Percentiles rank a stretch among this genome's conserved stretches.
phyloP scores from a whole-genome alignment of 2,888 invertebrate species.

The Hydraecia micacea region DNA sequence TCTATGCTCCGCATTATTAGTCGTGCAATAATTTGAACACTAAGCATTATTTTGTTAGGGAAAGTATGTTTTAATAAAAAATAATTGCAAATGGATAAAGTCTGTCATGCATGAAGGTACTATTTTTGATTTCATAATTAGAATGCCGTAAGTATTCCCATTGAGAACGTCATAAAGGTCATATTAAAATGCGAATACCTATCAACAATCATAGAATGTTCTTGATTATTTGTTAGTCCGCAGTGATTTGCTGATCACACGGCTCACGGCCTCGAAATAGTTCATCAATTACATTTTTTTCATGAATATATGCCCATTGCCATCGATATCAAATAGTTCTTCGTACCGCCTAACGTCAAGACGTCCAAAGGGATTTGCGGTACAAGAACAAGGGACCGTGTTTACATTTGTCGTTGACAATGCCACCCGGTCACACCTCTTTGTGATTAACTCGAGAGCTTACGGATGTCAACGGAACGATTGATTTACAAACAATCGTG shows the following conservation, averaged over 20 bases:
- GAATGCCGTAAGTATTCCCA: neutral
- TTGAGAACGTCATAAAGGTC: neutral
- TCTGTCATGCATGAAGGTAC: no score
- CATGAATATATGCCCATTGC: no score
- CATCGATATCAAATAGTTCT: neutral
- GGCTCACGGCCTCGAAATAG: neutral
- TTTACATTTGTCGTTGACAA: conserved; percentile 62
- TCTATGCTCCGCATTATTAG: no score
- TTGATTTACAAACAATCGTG: conserved; percentile 58
- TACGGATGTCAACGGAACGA: conserved; percentile 44
- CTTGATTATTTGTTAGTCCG: neutral
- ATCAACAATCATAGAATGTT: neutral
- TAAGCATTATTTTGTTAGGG: no score
- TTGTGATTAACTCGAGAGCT: conserved; percentile 61
- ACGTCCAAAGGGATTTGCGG: conserved; percentile 20
- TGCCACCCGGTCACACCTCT: conserved; percentile 61
- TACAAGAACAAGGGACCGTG: conserved; percentile 44
- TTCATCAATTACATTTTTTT: neutral
- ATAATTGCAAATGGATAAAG: no score
- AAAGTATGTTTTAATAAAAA: no score
- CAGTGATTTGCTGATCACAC: neutral
- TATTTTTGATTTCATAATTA: neutral
- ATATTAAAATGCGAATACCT: neutral
- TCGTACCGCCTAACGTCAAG: conserved; percentile 7
- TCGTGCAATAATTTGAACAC: no score